Conservation (phyloP, 2,797 vertebrate species). For the Ibycter americanus region DNA sequence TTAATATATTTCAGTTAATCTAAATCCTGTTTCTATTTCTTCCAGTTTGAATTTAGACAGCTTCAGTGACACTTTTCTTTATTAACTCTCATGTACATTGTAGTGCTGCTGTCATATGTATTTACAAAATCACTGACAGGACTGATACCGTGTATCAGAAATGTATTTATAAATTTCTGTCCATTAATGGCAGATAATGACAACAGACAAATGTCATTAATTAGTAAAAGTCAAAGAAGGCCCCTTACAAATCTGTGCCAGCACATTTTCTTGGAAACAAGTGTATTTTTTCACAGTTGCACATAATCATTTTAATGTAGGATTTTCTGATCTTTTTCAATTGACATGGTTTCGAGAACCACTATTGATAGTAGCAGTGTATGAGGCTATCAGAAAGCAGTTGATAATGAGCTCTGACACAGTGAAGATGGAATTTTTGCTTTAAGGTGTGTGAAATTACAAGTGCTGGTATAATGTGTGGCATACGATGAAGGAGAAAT, state of each 20-base stretch:
- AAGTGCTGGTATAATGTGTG: neutral
- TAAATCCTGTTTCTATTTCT: neutral
- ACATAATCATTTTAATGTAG: neutral
- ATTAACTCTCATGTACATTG: neutral
- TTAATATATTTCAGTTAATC: neutral
- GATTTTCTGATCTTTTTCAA: constrained; percentile 3
- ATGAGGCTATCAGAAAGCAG: neutral
- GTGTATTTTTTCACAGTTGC: neutral
- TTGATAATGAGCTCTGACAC: neutral
- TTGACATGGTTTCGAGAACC: neutral
- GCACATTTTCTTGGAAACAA: neutral
- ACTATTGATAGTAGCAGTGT: neutral
- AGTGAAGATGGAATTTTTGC: constrained; percentile 8
- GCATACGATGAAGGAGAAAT: neutral
- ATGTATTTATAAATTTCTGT: neutral
- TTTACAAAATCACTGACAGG: neutral
- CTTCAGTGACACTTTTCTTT: neutral
- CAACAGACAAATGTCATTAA: neutral
- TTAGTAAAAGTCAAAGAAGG: neutral
- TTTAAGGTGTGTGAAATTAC: constrained; percentile 10
- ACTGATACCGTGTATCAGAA: neutral
- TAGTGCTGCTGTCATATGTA: neutral
- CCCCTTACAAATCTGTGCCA: neutral
- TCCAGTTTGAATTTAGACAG: neutral
- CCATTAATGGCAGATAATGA: neutral